Evolutionary conservation across 2,113 vertebrate species (phyloP), one percentile per base, ranked within the genome.

Genomic region (Hiodon tergisus): DNA sequence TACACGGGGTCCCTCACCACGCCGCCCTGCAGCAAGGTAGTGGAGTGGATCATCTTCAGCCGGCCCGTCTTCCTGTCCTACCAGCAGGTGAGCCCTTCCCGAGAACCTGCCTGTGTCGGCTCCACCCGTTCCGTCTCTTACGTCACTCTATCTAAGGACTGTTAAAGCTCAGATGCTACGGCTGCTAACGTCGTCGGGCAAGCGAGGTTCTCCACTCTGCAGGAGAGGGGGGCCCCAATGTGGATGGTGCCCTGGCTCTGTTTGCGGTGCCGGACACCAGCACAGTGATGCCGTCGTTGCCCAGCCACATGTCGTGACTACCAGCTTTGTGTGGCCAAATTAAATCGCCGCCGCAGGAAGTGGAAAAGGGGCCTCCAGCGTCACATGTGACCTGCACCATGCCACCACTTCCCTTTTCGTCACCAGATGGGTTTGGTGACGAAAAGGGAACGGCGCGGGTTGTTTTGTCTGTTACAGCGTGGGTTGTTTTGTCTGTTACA

Each of bases 31-130:
- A 98, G 95, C 0, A 94, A 97, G 82, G 93, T 96, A 0, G 96
- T 98, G 79, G 97, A 98, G 81, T 98, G 97, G 97, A 95, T 98
- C 2, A 75, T 98, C 82, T 98, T 98, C 87, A 92, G 90, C 79
- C 91, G 88, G 58, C 96, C 97, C 0, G 93, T 98, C 68, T 94
- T 91, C 68, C 92, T 98, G 82, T 98, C 96, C 72, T 95, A 95
- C 83, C 95, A 92, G 76, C 97, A 98, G 95, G 97, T 98, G 63
- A 84, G 86, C 47, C 58, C 62, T 6, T 60, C 51, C 53, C 1
- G 31, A 48, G 4, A 11, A 60, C 17, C 48, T 5, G 69, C 3
- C n/a, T 13, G 53, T 0, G 1, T 7, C 54, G 16, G 9, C 16
- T 11, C 5, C 2, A 10, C 61, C 9, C 66, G 0, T 9, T 31